These are phyloP conservation scores for Cantharis rustica DNA, from an alignment of 2,888 invertebrate species.

Conservation along the genomic window DNA sequence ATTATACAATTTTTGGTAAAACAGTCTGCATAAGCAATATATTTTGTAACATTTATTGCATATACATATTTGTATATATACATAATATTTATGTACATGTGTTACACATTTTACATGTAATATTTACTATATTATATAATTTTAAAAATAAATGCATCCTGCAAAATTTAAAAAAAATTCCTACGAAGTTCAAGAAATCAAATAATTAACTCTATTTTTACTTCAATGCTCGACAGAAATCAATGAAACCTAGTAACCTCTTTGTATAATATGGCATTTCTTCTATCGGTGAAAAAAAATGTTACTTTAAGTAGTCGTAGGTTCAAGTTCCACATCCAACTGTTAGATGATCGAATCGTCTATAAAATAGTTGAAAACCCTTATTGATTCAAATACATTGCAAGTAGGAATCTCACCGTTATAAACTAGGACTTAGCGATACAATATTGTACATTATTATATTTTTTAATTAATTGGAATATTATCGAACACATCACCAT, in stretches of 20 bases:
- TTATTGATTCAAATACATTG: neutral
- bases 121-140: too few species aligned
- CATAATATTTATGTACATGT: too few species aligned
- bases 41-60: too few species aligned
- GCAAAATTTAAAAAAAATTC: neutral
- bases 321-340: neutral
- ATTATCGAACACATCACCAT: too few species aligned
- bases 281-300: neutral
- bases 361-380: neutral
- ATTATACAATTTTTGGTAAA: too few species aligned
- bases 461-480: too few species aligned
- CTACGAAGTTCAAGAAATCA: conserved; percentile 24
- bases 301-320: neutral
- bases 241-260: conserved; percentile 3
- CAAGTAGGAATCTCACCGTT: neutral
- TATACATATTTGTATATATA: too few species aligned
- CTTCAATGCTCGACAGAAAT: conserved; percentile 6
- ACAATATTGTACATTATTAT: neutral
- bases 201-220: conserved; percentile 22
- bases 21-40: too few species aligned
- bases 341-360: neutral
- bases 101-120: too few species aligned
- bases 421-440: neutral
- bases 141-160: neutral
- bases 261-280: neutral